A percentile compares a stretch with the other conserved stretches of the same genome.
Conservation (phyloP, 2,113 vertebrate species). For the Oreotrochilus melanogaster region DNA sequence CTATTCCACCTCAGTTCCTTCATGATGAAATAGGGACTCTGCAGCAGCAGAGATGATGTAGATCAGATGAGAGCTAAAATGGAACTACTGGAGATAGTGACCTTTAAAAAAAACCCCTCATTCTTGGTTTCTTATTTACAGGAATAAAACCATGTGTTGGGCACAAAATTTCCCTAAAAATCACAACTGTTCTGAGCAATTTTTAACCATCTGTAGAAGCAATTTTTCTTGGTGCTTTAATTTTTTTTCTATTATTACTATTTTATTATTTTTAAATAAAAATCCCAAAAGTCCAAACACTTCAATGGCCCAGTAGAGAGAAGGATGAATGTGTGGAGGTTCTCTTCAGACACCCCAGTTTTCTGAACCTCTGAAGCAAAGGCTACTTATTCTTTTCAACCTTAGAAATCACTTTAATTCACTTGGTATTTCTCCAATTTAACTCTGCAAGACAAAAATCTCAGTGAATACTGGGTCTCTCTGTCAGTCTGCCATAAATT, state of each 20-base stretch:
- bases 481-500: neutral
- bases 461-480: neutral
- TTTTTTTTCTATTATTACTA: neutral
- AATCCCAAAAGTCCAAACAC: neutral
- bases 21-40: neutral
- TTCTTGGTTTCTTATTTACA: neutral
- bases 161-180: neutral
- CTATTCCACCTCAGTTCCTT: neutral
- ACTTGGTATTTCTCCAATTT: neutral
- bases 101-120: neutral
- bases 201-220: neutral
- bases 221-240: neutral
- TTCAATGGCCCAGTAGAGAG: neutral
- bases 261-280: neutral
- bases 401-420: neutral
- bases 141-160: neutral
- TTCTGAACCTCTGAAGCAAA: neutral
- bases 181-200: neutral
- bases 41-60: neutral
- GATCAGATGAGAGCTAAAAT: neutral
- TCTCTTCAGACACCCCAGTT: neutral
- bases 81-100: neutral
- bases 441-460: accelerated
- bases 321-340: neutral
- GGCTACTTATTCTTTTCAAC: neutral